Base-by-base conservation (phyloP, 2,888 invertebrate genomes). In the Agelastica alni region DNA sequence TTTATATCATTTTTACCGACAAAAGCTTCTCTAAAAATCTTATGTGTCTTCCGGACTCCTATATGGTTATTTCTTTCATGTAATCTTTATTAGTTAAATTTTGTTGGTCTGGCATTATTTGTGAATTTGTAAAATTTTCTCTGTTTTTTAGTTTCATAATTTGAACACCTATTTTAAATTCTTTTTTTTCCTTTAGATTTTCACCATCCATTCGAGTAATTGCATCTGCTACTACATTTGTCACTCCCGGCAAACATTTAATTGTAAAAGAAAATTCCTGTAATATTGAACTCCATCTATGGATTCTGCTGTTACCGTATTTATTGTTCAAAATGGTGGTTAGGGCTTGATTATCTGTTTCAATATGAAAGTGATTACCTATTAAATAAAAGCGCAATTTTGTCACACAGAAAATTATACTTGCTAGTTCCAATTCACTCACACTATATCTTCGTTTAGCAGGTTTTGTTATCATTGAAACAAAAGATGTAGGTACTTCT, bases 191-290 rank as follows among this genome's bases (percentile, higher is more conserved):
- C 7, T 22, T 22, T 22, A 5, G 4, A 22, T 7, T 22, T 22
- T n/a, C n/a, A n/a, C 10, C 37, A 14, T 44, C 54, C 31, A 48
- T 48, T 37, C 54, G n/a, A 4, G 48, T 39, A 2, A 43, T n/a
- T 12, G 54, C 48, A 36, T 54, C 48, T 37, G 44, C 34, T 4
- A 54, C 12, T 30, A 44, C 31, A 20, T 49, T 54, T 22, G 20
- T 17, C 28, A 28, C 12, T 34, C 49, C 51, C 14, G 31, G 20
- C 37, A 51, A 17, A 17, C 45, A 36, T 44, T 42, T 13, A 26
- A 55, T 36, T 17, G 26, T 9, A 22, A 49, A 54, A 44, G 31
- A 10, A 22, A 47, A 53, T 53, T 43, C 36, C 7, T 14, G 20
- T 18, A 53, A 16, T 16, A 43, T 7, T 14, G 47, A 30, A 30